A percentile compares a stretch with the other conserved stretches of the same genome.
Evolutionary conservation across 2,113 vertebrate species (phyloP).

Genomic region (Nyctibius bracteatus): DNA sequence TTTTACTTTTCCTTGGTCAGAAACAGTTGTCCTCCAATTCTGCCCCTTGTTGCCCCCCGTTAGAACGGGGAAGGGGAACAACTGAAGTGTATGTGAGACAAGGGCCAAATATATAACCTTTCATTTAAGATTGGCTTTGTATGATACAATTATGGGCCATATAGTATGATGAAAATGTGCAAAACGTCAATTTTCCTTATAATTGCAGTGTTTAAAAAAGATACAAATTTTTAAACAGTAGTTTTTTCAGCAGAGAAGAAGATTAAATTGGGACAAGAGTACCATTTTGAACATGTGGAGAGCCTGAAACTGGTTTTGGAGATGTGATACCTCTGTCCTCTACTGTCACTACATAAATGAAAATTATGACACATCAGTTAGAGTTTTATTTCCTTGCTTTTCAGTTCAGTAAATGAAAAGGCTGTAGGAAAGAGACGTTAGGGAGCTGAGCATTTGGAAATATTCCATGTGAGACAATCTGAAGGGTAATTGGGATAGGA

Average conservation of each 20-base stretch:
- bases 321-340: background rate
- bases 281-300: background rate
- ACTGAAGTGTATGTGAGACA: background rate
- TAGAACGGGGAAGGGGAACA: background rate
- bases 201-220: background rate
- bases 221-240: fast-evolving
- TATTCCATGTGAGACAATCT: background rate
- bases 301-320: background rate
- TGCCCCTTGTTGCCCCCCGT: fast-evolving
- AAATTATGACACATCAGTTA: background rate
- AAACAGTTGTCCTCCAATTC: background rate
- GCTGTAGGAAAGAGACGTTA: background rate
- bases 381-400: background rate
- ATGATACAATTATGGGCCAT: background rate
- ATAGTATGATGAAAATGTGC: background rate
- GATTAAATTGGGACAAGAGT: background rate
- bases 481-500: background rate
- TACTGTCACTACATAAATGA: background rate
- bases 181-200: background rate
- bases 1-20: background rate
- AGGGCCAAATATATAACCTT: background rate
- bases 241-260: background rate
- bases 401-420: background rate
- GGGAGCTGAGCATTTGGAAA: background rate
- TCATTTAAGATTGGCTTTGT: background rate